A percentile compares a stretch with the other conserved stretches of the same genome.
Conservation (phyloP, 2,888 invertebrate genomes). For the Leptogaster cylindrica region DNA sequence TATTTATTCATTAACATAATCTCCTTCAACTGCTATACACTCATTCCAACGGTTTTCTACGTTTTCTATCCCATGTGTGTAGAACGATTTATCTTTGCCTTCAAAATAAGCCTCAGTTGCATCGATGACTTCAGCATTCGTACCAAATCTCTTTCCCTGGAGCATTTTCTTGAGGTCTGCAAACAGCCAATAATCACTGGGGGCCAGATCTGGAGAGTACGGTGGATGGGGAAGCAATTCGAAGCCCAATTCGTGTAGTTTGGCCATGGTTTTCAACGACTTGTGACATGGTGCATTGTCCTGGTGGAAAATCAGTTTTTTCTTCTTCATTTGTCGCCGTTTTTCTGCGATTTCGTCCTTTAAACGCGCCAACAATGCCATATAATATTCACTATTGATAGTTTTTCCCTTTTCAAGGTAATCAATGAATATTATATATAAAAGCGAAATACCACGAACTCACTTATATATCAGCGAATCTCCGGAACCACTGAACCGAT, state of each 20-base stretch:
- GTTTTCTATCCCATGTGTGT: too few relatives aligned
- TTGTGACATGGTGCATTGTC: slow-evolving; percentile 28
- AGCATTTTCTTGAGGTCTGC: slow-evolving; percentile 21
- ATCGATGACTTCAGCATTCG: too few relatives aligned
- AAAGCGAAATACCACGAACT: too few relatives aligned
- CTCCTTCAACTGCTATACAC: too few relatives aligned
- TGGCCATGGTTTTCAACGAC: slow-evolving; percentile 21
- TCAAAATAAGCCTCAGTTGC: too few relatives aligned
- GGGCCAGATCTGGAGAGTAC: slow-evolving; percentile 10
- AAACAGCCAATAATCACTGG: slow-evolving; percentile 30
- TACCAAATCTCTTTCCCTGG: slow-evolving; percentile 10
- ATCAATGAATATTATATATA: slow-evolving; percentile 9
- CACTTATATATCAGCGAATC: too few relatives aligned
- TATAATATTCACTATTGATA: slow-evolving; percentile 7
- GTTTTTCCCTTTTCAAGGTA: slow-evolving; percentile 8
- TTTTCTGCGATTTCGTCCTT: slow-evolving; percentile 17
- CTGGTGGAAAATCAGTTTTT: slow-evolving; percentile 36
- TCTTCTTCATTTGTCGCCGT: slow-evolving; percentile 11
- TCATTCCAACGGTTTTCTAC: too few relatives aligned
- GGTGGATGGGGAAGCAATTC: slow-evolving; percentile 21
- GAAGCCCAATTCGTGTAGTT: not conserved
- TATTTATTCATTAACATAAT: too few relatives aligned
- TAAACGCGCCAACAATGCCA: slow-evolving; percentile 24
- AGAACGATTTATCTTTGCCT: too few relatives aligned
- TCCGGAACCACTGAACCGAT: too few relatives aligned